Evolutionary conservation across 2,113 vertebrate species (phyloP).

Genomic region (Ginglymostoma cirratum): DNA sequence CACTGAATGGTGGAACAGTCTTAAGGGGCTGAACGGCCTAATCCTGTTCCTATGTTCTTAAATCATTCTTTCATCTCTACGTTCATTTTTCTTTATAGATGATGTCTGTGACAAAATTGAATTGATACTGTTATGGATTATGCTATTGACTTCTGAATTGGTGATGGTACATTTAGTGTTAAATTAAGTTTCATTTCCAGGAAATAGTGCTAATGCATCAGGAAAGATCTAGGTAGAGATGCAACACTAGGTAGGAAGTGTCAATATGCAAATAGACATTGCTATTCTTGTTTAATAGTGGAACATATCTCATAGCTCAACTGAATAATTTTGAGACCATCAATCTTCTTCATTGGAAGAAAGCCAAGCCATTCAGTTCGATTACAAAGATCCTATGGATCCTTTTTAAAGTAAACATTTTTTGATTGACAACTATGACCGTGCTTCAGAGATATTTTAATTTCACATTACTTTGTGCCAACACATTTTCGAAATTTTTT

Average conservation of each 20-base stretch:
- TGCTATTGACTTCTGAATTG: background rate
- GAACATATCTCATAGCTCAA: background rate
- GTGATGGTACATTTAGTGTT: background rate
- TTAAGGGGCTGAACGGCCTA: too few species aligned
- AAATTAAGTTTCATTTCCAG: background rate
- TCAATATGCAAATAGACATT: background rate
- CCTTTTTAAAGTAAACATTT: background rate
- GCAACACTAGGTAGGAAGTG: background rate
- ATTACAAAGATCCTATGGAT: background rate
- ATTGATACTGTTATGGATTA: background rate
- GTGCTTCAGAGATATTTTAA: background rate
- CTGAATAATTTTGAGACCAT: background rate
- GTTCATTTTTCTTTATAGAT: background rate
- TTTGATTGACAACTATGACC: background rate
- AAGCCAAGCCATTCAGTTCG: background rate
- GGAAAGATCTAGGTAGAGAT: background rate
- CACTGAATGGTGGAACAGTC: too few species aligned
- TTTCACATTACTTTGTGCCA: background rate
- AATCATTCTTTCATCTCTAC: background rate
- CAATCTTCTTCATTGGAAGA: background rate
- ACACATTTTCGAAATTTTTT: background rate
- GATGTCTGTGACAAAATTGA: background rate
- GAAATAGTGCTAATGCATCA: background rate
- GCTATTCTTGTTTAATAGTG: background rate
- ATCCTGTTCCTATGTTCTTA: too few species aligned